phyloP scores from a whole-genome alignment of 92 coral and sea anemone genomes.

The Umimayanthus kanabou region DNA sequence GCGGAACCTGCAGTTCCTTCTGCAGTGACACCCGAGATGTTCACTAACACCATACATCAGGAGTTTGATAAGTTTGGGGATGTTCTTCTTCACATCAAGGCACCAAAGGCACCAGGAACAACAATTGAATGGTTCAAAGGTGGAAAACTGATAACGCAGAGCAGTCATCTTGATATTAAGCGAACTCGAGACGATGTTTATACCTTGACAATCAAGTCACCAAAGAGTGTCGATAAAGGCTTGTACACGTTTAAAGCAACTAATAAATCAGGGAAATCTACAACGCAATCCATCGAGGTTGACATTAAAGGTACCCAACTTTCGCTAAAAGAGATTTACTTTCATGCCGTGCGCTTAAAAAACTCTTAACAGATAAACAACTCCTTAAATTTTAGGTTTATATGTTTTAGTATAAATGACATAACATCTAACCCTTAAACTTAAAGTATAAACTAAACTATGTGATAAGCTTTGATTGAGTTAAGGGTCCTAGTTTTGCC shows the following conservation, averaged over 20 bases:
- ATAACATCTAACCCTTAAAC: no score
- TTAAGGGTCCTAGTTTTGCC: background rate
- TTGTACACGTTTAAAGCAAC: conserved; percentile 78
- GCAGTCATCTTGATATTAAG: conserved; percentile 63
- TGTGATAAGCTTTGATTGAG: background rate
- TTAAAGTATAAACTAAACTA: background rate
- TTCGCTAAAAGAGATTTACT: conserved; percentile 16
- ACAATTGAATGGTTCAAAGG: conserved; percentile 83
- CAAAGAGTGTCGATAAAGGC: conserved; percentile 76
- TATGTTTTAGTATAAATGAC: background rate
- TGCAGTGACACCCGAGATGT: background rate
- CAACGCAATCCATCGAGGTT: conserved; percentile 37
- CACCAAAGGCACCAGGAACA: conserved; percentile 62
- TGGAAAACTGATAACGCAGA: conserved; percentile 58
- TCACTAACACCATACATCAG: conserved; percentile 11
- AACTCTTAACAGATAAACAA: background rate
- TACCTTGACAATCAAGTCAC: conserved; percentile 64
- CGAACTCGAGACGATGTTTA: conserved; percentile 61
- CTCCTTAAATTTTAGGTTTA: background rate
- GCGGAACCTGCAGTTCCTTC: conserved; percentile 13
- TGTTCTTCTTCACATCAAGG: conserved; percentile 20
- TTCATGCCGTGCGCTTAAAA: background rate
- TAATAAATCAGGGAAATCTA: conserved; percentile 67
- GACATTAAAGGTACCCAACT: conserved; percentile 40
- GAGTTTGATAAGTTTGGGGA: conserved; percentile 16